A percentile compares a stretch with the other conserved stretches of the same genome.
phyloP scores from a whole-genome alignment of 92 coral and sea anemone genomes.

The Phymanthus crucifer region DNA sequence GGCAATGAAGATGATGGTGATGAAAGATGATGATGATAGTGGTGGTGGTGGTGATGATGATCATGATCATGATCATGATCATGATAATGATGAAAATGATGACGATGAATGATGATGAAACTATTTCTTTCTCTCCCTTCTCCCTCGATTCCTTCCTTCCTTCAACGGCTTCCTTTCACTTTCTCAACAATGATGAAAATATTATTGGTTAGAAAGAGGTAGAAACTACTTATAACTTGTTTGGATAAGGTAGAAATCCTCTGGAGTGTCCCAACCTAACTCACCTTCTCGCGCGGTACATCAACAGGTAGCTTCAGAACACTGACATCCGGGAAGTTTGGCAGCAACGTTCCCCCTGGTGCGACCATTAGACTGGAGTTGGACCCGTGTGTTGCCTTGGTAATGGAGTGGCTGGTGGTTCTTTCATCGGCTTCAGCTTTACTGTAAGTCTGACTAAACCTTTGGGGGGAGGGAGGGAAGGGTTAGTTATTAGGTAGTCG shows the following conservation, averaged over 20 bases:
- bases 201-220: not conserved
- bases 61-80: too few species aligned
- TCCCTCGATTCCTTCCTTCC: too few species aligned
- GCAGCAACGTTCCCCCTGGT: slow-evolving; percentile 93
- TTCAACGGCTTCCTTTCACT: too few species aligned
- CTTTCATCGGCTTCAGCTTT: slow-evolving; percentile 80
- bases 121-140: too few species aligned
- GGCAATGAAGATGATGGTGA: too few species aligned
- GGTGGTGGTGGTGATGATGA: too few species aligned
- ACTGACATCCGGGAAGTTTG: slow-evolving; percentile 87
- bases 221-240: too few species aligned
- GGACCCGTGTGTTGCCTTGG: slow-evolving; percentile 70
- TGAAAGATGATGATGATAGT: too few species aligned
- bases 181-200: too few species aligned
- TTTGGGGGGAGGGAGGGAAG: slow-evolving; percentile 3
- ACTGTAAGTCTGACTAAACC: slow-evolving; percentile 90
- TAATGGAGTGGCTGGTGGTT: slow-evolving; percentile 46
- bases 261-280: not conserved
- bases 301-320: slow-evolving; percentile 72
- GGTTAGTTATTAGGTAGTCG: not conserved
- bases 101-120: too few species aligned
- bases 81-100: too few species aligned
- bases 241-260: too few species aligned
- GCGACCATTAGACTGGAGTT: slow-evolving; percentile 71
- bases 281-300: slow-evolving; percentile 89